phyloP scores from a whole-genome alignment of 2,797 vertebrate genomes.

The Anolis apletophallus region DNA sequence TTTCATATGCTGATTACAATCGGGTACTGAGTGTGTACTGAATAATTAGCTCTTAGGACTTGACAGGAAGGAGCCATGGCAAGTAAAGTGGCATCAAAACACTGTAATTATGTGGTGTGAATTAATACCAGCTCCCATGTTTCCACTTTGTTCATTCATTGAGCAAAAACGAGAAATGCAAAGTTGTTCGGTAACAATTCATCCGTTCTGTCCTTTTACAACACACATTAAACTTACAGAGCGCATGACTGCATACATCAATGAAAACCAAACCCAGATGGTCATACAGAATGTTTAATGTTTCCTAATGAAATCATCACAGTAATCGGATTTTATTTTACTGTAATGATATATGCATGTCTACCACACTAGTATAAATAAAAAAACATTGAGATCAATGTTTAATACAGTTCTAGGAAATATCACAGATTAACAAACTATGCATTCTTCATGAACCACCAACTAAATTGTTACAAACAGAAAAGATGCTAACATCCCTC shows the following conservation, averaged over 20 bases:
- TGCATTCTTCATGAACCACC: slow-evolving; percentile 82
- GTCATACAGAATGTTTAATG: slow-evolving; percentile 80
- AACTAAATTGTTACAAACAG: slow-evolving; percentile 75
- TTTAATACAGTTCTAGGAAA: slow-evolving; percentile 88
- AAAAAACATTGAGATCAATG: slow-evolving; percentile 83
- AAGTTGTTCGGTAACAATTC: background rate
- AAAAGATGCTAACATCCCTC: slow-evolving; percentile 72
- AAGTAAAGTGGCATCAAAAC: too few relatives aligned
- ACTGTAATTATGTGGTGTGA: too few relatives aligned
- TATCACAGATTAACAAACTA: slow-evolving; percentile 85
- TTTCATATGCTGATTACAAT: background rate
- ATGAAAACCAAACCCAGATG: slow-evolving; percentile 66
- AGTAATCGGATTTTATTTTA: slow-evolving; percentile 82
- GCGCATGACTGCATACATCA: background rate
- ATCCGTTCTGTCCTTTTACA: background rate
- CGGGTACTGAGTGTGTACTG: too few relatives aligned
- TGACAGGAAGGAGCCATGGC: too few relatives aligned
- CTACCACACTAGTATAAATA: slow-evolving; percentile 90
- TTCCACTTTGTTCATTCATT: background rate
- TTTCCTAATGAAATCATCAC: slow-evolving; percentile 87
- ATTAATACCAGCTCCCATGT: background rate
- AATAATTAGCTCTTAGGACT: too few relatives aligned
- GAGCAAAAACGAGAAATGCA: background rate
- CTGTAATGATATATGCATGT: slow-evolving; percentile 90
- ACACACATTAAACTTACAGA: background rate